Base-by-base conservation (phyloP, 2,888 invertebrate genomes). In the Abscondita cerata region DNA sequence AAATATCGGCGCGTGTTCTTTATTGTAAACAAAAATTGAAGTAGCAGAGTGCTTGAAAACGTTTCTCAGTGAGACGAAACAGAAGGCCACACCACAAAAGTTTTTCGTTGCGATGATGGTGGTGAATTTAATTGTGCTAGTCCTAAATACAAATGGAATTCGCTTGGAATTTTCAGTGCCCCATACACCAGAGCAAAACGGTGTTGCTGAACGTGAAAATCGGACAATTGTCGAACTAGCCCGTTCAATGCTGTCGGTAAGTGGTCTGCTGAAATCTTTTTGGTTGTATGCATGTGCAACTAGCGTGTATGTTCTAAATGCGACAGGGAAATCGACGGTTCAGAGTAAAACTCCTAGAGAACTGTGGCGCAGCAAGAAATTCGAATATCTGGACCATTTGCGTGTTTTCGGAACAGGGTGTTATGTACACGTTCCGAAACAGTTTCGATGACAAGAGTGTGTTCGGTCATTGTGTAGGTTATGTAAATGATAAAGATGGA, bases 181-280 rank as follows among this genome's bases (percentile, higher is more conserved):
- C 6, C 65, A 68, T 44, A 55, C 59, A 16, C 62, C 65, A 4
- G 60, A 68, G 52, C 64, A 68, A 15, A 68, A 68, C 38, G 54
- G 40, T 25, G 8, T 31, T 50, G 50, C 31, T 54, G 54, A 19
- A 33, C 38, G 58, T n/a, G 46, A 47, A 34, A 54, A 48, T 31
- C 48, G 48, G 25, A 33, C 31, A 12, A 44, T 44, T 44, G 31
- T 48, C 11, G 31, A 48, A 20, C 25, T 20, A 15, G 48, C 18
- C 2, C 16, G 47, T 11, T 47, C 47, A 25, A 47, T 47, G 47
- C 47, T 47, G 4, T 47, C 47, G 11, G 47, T 47, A 12, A 47
- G 18, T 47, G 47, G 47, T 25, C 19, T 47, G 13, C 20, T 25
- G n/a, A 47, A 47, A 11, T 12, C 48, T 25, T 48, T 48, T 3